Conservation (phyloP, 1,140 invertebrate genomes). For the Drosophila nikananu region DNA sequence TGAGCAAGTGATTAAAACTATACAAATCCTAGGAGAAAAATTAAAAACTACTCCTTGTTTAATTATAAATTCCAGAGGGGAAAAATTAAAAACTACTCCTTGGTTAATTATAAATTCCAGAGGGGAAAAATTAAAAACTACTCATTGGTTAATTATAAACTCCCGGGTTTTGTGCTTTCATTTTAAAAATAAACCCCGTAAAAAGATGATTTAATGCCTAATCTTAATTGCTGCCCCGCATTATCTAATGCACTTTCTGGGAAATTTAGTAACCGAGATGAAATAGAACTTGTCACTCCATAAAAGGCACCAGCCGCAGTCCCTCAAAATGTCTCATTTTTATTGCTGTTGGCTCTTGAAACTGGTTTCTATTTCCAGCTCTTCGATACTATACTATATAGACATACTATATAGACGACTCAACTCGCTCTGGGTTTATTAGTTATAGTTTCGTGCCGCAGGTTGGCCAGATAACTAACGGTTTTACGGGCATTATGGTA, state of each 20-base stretch:
- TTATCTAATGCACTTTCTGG: slow-evolving; percentile 13
- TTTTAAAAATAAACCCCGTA: no score
- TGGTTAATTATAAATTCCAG: neutral
- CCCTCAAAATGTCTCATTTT: slow-evolving; percentile 12
- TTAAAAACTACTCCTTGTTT: no score
- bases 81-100: no score
- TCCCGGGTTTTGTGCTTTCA: no score
- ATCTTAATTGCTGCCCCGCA: neutral
- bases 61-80: no score
- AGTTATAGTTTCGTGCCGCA: slow-evolving; percentile 3
- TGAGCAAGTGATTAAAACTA: neutral
- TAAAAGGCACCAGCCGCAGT: neutral
- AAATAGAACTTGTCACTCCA: slow-evolving; percentile 11
- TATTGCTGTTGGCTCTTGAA: slow-evolving; percentile 27
- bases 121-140: no score
- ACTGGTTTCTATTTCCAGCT: slow-evolving; percentile 31
- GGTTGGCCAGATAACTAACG: slow-evolving; percentile 27
- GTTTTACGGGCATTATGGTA: slow-evolving; percentile 22
- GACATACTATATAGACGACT: neutral
- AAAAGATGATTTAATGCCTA: neutral
- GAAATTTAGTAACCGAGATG: slow-evolving; percentile 15
- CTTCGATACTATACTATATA: slow-evolving; percentile 28
- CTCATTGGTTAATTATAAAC: no score
- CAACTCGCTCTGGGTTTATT: no score
- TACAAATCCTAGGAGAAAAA: no score